These are phyloP conservation scores for Champsocephalus gunnari DNA, from an alignment of 2,797 vertebrate species.

Conservation along the genomic window DNA sequence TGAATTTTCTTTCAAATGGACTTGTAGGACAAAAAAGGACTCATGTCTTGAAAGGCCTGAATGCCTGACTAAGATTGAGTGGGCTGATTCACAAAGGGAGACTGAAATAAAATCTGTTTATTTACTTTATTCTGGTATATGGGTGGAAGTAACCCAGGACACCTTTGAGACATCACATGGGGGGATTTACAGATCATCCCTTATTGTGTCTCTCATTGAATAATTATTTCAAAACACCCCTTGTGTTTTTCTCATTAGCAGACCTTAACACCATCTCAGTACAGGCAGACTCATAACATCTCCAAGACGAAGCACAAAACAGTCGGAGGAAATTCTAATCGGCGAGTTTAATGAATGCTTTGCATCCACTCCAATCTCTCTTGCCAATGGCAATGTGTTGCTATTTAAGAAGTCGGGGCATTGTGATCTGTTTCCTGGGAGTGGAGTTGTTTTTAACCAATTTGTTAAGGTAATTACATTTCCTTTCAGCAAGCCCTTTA, in stretches of 20 bases:
- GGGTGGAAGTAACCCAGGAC: constrained; percentile 22
- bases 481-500: constrained; percentile 60
- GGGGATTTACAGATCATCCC: constrained; percentile 35
- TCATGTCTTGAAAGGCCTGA: constrained; percentile 9
- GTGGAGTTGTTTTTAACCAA: constrained; percentile 41
- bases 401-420: constrained; percentile 54
- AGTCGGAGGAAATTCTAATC: constrained; percentile 49
- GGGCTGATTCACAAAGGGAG: constrained; percentile 18
- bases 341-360: constrained; percentile 51
- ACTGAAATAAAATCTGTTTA: constrained; percentile 36
- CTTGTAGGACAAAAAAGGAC: neutral
- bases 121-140: constrained; percentile 22
- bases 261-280: constrained; percentile 24
- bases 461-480: constrained; percentile 61
- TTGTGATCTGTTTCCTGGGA: constrained; percentile 50
- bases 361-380: constrained; percentile 40
- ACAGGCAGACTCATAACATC: constrained; percentile 35
- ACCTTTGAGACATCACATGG: constrained; percentile 18
- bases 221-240: constrained; percentile 43
- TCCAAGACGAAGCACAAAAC: constrained; percentile 22
- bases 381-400: constrained; percentile 34
- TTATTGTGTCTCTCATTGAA: constrained; percentile 17
- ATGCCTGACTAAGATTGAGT: constrained; percentile 25
- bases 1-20: neutral
- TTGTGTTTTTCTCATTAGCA: constrained; percentile 53